Evolutionary conservation across 2,797 vertebrate genomes (phyloP).

Genomic region (Leucoraja ocellata): DNA sequence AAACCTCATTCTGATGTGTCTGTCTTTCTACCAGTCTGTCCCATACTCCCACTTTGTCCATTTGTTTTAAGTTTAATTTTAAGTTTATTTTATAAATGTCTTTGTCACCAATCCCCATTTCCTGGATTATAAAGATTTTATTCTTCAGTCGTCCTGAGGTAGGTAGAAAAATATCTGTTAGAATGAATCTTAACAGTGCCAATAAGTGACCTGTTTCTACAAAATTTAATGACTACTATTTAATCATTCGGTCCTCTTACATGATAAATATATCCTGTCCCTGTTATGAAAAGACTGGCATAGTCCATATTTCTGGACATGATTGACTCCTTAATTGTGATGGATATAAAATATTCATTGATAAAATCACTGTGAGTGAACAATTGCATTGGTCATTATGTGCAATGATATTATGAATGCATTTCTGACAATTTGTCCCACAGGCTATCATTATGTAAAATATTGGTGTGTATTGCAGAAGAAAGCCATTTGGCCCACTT

Average conservation of each 20-base stretch:
- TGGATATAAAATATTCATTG: not conserved
- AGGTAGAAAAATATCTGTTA: not conserved
- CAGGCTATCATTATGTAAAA: not conserved
- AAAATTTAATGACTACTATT: not conserved
- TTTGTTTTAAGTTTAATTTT: not conserved
- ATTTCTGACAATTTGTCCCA: not conserved
- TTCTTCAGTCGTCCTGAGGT: not conserved
- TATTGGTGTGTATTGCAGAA: not conserved
- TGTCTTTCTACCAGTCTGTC: not conserved
- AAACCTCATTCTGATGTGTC: not conserved
- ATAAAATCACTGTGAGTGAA: not conserved
- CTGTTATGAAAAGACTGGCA: not conserved
- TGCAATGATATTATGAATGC: not conserved
- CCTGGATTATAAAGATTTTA: not conserved
- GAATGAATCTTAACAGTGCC: not conserved
- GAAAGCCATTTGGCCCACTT: not conserved
- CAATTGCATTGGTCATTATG: not conserved
- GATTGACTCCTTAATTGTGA: not conserved
- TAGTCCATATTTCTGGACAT: not conserved
- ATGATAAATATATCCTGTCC: constrained; percentile 4
- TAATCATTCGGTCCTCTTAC: not conserved
- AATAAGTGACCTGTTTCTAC: not conserved
- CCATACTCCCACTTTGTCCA: not conserved
- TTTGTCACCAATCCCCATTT: not conserved
- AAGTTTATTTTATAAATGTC: not conserved